Base-by-base conservation (phyloP, 2,797 vertebrate species). In the Pipistrellus pipistrellus region DNA sequence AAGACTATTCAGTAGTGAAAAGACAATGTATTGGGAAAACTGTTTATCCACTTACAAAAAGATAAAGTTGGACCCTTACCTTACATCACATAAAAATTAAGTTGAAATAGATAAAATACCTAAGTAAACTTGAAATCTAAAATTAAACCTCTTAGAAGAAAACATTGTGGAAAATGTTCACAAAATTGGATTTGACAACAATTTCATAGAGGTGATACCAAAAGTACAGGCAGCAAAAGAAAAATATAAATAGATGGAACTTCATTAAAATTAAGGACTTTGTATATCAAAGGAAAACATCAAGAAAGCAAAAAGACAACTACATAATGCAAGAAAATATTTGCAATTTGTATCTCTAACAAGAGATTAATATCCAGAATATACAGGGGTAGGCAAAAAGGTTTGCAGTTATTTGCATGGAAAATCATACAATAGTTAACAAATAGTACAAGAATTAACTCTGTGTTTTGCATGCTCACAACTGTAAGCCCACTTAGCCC, bases 251-350 rank as follows among this genome's bases (percentile, higher is more conserved):
- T 48, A 48, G 78, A 18, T 78, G 41, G 13, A 21, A 57, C 12
- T 55, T 93, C 8, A 83, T 84, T 48, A 94, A 66, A 88, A 53
- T 87, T 76, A 66, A 27, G 9, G 77, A 88, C 20, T n/a, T 4
- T 35, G 44, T 32, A 2, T 23, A 20, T 83, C 55, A 83, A 75
- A 93, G 76, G 20, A 84, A 18, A 30, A 18, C 13, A 59, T 62
- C 13, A 27, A 72, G 20, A 77, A 88, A 80, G 57, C 71, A 95
- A 30, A 68, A 85, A 69, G 30, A 55, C n/a, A 81, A n/a, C 10
- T 77, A 78, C 64, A 69, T 48, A 92, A 84, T 46, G n/a, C 18
- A 41, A 93, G 76, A 46, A 85, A 75, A 87, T 80, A 71, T 66
- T 85, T 81, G 32, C 23, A 92, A 84, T 51, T 89, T 10, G 6